Base-by-base conservation (phyloP, 2,888 invertebrate species). In the Amphipoea oculea region DNA sequence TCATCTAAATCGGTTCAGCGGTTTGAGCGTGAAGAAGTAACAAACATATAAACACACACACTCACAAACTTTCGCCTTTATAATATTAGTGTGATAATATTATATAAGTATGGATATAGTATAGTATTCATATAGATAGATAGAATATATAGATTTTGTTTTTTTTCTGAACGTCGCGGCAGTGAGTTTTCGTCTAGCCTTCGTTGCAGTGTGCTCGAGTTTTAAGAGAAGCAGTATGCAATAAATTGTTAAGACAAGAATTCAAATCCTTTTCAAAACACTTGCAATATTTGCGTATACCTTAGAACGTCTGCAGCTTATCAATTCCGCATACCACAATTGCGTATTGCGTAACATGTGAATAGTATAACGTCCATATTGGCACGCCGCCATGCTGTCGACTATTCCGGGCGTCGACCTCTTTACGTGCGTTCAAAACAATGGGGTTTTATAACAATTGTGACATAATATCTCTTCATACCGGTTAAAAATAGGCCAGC, bases 331-430 rank as follows among this genome's bases (percentile, higher is more conserved):
- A 87, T 89, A 54, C 85, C 81, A 79, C 82, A 85, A 90, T 87
- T 89, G 83, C 87, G 83, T 73, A 89, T 93, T 92, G 91, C 92
- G 92, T 90, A 93, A 94, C 90, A 79, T 79, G 87, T 91, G 92
- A 91, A 94, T 92, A 89, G 92, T 91, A 91, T 91, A 92, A 91
- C 92, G 92, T 93, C 91, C 92, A 92, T 89, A 91, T 90, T 95
- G 95, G 95, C 95, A 91, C 45, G n/a, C 45, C 88, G 95, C 95
- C 95, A 95, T 91, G 78, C 85, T 87, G 84, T 76, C 85, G 90
- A 89, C 92, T 95, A 95, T 95, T 94, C 92, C 94, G 94, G 93
- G 92, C 94, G 91, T 88, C 90, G 95, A 94, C 95, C 95, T 91
- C 92, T 88, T 94, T 94, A 86, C 84, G 88, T 83, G 89, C 87